A percentile compares a stretch with the other conserved stretches of the same genome.
Evolutionary conservation across 2,113 vertebrate genomes (phyloP).

Genomic region (Formicarius rufipectus): DNA sequence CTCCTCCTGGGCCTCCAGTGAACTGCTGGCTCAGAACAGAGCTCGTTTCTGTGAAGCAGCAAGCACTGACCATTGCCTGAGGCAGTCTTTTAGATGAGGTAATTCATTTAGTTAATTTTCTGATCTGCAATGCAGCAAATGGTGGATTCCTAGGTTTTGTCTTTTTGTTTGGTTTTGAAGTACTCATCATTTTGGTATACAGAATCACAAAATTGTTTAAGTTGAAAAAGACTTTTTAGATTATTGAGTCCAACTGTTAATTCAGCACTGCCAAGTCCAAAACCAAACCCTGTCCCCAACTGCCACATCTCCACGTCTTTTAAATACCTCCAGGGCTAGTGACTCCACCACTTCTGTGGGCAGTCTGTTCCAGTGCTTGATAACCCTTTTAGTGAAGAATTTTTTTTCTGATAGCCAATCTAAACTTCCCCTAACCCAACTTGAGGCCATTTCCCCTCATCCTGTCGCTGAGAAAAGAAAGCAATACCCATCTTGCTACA

Average conservation of each 20-base stretch:
- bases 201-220: background rate
- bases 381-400: background rate
- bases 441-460: background rate
- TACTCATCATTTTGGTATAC: background rate
- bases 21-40: background rate
- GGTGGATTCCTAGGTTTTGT: background rate
- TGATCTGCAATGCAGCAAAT: background rate
- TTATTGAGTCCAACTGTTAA: background rate
- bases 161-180: background rate
- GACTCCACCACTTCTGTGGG: background rate
- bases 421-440: background rate
- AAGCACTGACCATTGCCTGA: background rate
- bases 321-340: background rate
- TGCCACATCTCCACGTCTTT: background rate
- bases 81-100: background rate
- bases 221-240: background rate
- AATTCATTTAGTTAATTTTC: background rate
- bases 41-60: background rate
- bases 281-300: background rate
- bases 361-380: background rate
- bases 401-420: too few relatives aligned
- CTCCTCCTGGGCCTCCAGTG: background rate
- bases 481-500: background rate
- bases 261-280: background rate
- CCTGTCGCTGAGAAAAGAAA: background rate